Evolutionary conservation across 1,140 invertebrate species (phyloP).

Genomic region (Bombus turneri): DNA sequence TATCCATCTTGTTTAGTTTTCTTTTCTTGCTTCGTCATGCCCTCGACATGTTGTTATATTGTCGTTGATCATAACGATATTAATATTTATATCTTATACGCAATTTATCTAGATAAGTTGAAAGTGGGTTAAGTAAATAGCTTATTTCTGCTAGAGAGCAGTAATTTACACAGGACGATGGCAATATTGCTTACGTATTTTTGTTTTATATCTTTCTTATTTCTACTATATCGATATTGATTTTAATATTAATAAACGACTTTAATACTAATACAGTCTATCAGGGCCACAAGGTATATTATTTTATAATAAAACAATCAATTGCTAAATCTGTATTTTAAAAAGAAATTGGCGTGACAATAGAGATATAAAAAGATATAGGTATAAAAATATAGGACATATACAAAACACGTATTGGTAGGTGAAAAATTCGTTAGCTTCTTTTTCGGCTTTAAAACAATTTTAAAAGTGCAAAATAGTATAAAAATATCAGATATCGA

Average conservation of each 20-base stretch:
- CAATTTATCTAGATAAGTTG: slow-evolving; percentile 6
- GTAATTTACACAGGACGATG: too few species aligned
- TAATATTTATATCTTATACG: background rate
- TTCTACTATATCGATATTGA: background rate
- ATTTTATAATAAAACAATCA: too few species aligned
- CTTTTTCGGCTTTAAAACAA: background rate
- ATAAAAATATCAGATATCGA: background rate
- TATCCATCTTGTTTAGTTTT: background rate
- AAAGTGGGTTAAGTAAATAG: slow-evolving; percentile 14
- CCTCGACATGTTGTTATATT: background rate
- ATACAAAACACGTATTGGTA: background rate
- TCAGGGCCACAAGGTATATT: background rate
- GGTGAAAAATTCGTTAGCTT: background rate
- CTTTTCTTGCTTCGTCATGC: background rate
- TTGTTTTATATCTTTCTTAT: background rate
- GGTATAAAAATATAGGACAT: background rate
- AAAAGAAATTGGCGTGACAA: too few species aligned
- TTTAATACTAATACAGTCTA: background rate
- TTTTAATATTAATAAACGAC: background rate
- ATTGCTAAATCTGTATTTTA: too few species aligned
- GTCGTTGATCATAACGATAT: background rate
- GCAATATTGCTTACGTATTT: background rate
- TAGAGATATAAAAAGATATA: background rate
- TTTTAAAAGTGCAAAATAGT: background rate
- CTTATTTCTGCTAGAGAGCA: background rate